Evolutionary conservation across 2,888 invertebrate species (phyloP).

Genomic region (Lissonota sp.): DNA sequence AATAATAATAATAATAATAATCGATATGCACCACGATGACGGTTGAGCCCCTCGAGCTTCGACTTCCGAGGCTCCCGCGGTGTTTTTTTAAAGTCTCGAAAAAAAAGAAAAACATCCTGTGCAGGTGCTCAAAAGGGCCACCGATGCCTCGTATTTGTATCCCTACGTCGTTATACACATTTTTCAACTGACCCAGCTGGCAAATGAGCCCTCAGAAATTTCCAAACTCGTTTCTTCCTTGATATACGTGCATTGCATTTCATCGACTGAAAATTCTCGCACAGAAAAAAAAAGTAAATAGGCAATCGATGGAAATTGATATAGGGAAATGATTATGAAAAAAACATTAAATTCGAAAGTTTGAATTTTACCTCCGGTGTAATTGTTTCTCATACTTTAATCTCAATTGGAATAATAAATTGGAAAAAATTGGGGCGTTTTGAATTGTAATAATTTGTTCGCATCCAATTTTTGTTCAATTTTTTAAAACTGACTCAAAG

Average conservation of each 20-base stretch:
- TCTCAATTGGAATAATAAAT: no score
- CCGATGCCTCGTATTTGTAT: slow-evolving; percentile 22
- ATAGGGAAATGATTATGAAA: not conserved
- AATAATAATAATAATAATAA: slow-evolving; percentile 19
- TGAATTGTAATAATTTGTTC: no score
- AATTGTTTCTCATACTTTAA: no score
- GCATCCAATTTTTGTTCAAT: no score
- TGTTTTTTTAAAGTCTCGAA: not conserved
- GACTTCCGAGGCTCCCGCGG: not conserved
- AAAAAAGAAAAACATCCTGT: not conserved
- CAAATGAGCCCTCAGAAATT: slow-evolving; percentile 48
- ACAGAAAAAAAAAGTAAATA: not conserved
- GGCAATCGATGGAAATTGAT: not conserved
- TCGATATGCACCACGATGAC: slow-evolving; percentile 9
- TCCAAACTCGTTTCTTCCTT: slow-evolving; percentile 16
- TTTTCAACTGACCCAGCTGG: slow-evolving; percentile 50
- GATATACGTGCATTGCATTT: slow-evolving; percentile 27
- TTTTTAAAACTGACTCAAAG: no score
- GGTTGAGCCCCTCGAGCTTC: not conserved
- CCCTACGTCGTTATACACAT: not conserved
- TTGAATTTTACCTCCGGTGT: no score
- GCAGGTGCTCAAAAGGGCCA: slow-evolving; percentile 46
- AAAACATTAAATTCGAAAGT: no score
- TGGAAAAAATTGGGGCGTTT: no score
- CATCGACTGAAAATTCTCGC: slow-evolving; percentile 27